Base-by-base conservation (phyloP, 2,113 vertebrate genomes). In the Nematolebias whitei region DNA sequence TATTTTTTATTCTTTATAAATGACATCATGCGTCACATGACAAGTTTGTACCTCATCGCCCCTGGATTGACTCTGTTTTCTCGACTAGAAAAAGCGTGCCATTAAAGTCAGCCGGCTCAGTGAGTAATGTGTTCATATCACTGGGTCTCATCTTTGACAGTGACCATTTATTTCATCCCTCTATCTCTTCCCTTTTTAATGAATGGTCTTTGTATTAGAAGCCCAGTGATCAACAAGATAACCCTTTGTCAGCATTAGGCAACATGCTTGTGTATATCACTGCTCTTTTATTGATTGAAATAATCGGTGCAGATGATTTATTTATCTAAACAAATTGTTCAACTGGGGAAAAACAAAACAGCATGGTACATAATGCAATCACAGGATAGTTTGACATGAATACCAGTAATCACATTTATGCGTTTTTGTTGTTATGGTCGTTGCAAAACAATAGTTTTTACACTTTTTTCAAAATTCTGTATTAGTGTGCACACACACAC, bases 51-150 rank as follows among this genome's bases (percentile, higher is more conserved):
- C 76, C 68, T 66, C 38, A 57, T 32, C 41, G 26, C 49, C 44
- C 12, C 43, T n/a, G 43, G 39, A 39, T 70, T 47, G 24, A 29
- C 40, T 74, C 68, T 26, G 61, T 72, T 87, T 85, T 60, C 56
- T 43, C 72, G 69, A 69, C 64, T 32, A 11, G 39, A 71, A 76
- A 76, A 74, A 35, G 66, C 63, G 48, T 58, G 60, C 53, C 44
- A 55, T 82, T 64, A 57, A 68, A 63, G 52, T 76, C 62, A 75
- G 70, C 63, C 53, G 77, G 63, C 50, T 69, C 53, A 61, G 66
- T 86, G 74, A 84, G 71, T 79, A 71, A 88, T 79, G 64, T 78
- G 63, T 83, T 81, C 69, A 74, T 76, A 78, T 86, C 58, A 65
- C 59, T 45, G 19, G 26, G 57, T 60, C 56, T 66, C 53, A 45